These are phyloP conservation scores for Liposcelis brunnea DNA, from an alignment of 2,888 invertebrate genomes.

Conservation along the genomic window DNA sequence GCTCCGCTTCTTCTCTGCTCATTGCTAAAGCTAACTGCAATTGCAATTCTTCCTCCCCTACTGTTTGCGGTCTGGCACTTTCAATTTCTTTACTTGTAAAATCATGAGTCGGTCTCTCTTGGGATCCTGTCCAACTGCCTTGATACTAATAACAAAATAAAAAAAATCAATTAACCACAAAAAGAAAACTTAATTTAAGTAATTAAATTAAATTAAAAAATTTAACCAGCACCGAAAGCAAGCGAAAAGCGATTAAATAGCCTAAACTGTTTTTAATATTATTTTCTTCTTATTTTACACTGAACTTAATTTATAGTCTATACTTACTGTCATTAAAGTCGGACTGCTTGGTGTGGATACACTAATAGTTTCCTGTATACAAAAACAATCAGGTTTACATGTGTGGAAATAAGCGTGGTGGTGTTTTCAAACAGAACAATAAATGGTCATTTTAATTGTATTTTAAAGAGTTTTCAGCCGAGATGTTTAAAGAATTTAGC, in stretches of 20 bases:
- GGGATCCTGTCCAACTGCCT: constrained; percentile 13
- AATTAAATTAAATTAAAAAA: neutral
- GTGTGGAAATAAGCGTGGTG: too few relatives aligned
- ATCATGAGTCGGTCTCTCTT: constrained; percentile 6
- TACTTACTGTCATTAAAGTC: constrained; percentile 35
- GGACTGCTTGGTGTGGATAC: constrained; percentile 43
- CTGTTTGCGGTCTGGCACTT: constrained; percentile 86
- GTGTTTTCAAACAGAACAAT: too few relatives aligned
- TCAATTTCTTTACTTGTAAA: constrained; percentile 49
- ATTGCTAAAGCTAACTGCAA: constrained; percentile 95
- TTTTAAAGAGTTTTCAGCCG: too few relatives aligned
- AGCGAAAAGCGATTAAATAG: too few relatives aligned
- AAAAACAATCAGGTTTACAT: neutral
- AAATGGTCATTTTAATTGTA: too few relatives aligned
- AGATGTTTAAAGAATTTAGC: too few relatives aligned
- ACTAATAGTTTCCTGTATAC: constrained; percentile 5
- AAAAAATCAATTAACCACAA: constrained; percentile 23
- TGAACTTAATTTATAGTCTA: neutral
- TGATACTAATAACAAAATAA: constrained; percentile 7
- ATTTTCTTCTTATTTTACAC: too few relatives aligned
- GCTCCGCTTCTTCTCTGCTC: constrained; percentile 96
- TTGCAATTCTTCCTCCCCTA: constrained; percentile 96
- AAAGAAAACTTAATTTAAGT: constrained; percentile 9
- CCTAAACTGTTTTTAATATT: too few relatives aligned
- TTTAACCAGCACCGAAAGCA: constrained; percentile 14